phyloP scores from a whole-genome alignment of 2,113 vertebrate species.

The Lycaon pictus region DNA sequence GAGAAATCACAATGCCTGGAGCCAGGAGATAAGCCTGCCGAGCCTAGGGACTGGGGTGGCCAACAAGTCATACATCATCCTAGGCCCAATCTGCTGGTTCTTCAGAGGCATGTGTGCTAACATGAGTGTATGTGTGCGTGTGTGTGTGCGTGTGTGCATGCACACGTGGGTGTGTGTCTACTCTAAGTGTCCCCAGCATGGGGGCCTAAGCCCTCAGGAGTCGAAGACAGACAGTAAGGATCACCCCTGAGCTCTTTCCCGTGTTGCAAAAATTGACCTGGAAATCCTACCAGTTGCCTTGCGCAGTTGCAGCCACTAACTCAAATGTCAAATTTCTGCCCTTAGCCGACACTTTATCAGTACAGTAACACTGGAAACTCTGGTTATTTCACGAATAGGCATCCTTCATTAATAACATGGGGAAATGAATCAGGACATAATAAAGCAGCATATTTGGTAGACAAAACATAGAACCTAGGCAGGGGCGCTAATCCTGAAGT shows the following conservation, averaged over 20 bases:
- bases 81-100: background rate
- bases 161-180: background rate
- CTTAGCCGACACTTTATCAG: background rate
- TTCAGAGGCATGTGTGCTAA: background rate
- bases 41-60: background rate
- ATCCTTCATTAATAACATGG: slow-evolving; percentile 60
- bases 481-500: background rate
- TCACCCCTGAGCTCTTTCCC: background rate
- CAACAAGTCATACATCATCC: background rate
- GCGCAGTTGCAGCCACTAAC: background rate
- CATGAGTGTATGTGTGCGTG: no score
- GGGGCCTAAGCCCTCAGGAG: background rate
- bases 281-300: background rate
- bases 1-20: background rate
- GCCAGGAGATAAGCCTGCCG: background rate
- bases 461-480: slow-evolving; percentile 46
- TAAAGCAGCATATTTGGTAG: background rate
- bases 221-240: background rate
- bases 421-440: background rate
- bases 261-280: background rate
- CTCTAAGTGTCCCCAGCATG: background rate
- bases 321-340: slow-evolving; percentile 36
- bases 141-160: background rate
- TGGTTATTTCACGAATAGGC: background rate
- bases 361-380: background rate